phyloP scores from a whole-genome alignment of 1,140 invertebrate species.

The Bacillus rossius region DNA sequence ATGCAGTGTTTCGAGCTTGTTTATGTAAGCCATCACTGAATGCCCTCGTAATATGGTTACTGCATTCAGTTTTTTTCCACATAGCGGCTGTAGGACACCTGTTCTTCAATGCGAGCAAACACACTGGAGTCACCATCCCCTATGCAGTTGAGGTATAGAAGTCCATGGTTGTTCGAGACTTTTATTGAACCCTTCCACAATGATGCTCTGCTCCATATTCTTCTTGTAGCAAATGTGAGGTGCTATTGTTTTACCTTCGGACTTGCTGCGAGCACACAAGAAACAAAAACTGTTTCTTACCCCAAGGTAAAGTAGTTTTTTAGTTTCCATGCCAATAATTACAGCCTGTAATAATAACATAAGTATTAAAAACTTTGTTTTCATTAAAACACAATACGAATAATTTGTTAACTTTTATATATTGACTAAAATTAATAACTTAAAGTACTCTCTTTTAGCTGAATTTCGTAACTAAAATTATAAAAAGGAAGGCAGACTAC shows the following conservation, averaged over 20 bases:
- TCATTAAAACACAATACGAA: no score
- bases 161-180: not conserved
- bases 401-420: no score
- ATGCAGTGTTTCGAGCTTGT: not conserved
- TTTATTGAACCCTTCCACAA: constrained; percentile 1
- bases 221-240: not conserved
- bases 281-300: no score
- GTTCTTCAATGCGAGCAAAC: not conserved
- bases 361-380: no score
- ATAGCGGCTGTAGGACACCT: not conserved
- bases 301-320: no score
- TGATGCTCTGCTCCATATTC: not conserved
- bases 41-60: not conserved
- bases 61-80: not conserved
- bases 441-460: no score
- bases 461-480: no score
- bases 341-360: no score
- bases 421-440: no score
- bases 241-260: not conserved
- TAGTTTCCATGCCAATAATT: no score
- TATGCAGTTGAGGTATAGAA: not conserved
- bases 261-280: no score
- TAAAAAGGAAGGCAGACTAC: no score
- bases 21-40: not conserved
- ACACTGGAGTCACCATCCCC: constrained; percentile 4